Evolutionary conservation across 2,888 invertebrate genomes (phyloP).

Genomic region (Sinohyriopsis cumingii): DNA sequence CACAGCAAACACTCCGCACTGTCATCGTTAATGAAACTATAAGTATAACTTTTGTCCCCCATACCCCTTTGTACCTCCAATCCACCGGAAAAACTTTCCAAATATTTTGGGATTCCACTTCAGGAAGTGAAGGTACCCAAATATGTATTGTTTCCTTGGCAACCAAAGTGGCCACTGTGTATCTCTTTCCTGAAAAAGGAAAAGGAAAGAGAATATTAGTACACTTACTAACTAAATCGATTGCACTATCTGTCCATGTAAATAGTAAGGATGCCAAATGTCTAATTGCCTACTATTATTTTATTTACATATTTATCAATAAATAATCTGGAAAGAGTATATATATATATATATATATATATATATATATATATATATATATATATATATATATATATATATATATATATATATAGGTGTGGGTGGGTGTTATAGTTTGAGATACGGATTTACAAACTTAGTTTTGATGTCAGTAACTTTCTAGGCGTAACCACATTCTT

Average conservation of each 20-base stretch:
- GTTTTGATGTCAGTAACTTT: not conserved
- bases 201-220: constrained; percentile 1
- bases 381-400: no score
- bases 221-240: no score
- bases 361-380: no score
- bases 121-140: constrained; percentile 74
- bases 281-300: no score
- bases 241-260: not conserved
- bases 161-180: constrained; percentile 77
- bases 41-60: no score
- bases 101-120: constrained; percentile 57
- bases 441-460: not conserved
- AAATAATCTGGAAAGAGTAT: not conserved
- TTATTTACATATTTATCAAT: no score
- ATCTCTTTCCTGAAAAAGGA: constrained; percentile 71
- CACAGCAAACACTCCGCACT: no score
- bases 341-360: no score
- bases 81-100: constrained; percentile 61
- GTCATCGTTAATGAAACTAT: no score
- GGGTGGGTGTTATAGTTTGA: not conserved
- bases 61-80: constrained; percentile 43
- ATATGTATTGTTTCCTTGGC: constrained; percentile 75
- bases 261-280: not conserved
- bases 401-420: no score
- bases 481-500: no score